A percentile compares a stretch with the other conserved stretches of the same genome.
Evolutionary conservation across 2,113 vertebrate species (phyloP).

Genomic region (Chaenocephalus aceratus): DNA sequence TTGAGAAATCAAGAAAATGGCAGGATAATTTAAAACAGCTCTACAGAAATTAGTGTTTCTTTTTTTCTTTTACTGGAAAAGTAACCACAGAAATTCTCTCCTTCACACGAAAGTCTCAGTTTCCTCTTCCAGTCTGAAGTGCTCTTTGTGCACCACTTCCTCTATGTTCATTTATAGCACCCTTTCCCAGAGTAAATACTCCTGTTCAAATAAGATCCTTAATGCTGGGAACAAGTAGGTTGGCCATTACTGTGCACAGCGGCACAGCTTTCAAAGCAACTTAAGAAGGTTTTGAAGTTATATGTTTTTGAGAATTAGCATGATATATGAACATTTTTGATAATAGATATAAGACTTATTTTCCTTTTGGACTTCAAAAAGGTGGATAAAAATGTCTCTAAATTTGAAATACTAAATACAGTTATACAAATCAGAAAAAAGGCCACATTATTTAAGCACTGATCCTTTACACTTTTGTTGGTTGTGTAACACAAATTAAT

Average conservation of each 20-base stretch:
- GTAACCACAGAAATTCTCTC: constrained; percentile 41
- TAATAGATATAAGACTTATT: constrained; percentile 48
- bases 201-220: constrained; percentile 72
- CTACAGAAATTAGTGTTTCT: constrained; percentile 18
- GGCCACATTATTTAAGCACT: neutral
- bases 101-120: constrained; percentile 49
- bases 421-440: neutral
- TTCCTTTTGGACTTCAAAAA: constrained; percentile 51
- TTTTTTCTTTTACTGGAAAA: constrained; percentile 29
- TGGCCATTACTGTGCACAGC: constrained; percentile 44
- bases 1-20: constrained; percentile 10
- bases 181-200: constrained; percentile 78
- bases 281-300: constrained; percentile 57
- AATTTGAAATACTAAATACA: constrained; percentile 47
- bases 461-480: neutral
- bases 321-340: constrained; percentile 50
- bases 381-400: constrained; percentile 31
- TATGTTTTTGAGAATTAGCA: constrained; percentile 50
- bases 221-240: constrained; percentile 62
- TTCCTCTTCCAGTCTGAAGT: constrained; percentile 69
- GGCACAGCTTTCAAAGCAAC: constrained; percentile 48
- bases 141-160: constrained; percentile 75
- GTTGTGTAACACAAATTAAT: constrained; percentile 6
- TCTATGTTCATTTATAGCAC: constrained; percentile 79
- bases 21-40: constrained; percentile 33